Evolutionary conservation across 2,797 vertebrate genomes (phyloP), one percentile per base, ranked within the genome.

Genomic region (Cyprinella venusta): DNA sequence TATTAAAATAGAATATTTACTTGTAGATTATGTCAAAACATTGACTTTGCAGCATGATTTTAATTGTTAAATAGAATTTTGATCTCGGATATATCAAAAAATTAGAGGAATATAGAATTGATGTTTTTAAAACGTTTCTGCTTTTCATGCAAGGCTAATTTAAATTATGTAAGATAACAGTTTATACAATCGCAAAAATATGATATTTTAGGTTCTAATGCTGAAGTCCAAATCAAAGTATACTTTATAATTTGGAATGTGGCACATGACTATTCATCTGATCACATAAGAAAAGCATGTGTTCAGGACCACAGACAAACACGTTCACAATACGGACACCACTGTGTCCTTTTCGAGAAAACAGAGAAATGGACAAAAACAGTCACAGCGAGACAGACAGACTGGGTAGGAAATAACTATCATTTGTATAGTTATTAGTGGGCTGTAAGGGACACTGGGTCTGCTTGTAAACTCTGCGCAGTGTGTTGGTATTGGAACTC

Each of bases 401-500:
- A 63, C 67, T 24, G 48, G 30, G 26, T 38, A 68, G 36, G 81
- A 82, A 82, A 84, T 40, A 76, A 85, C 48, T 21, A 52, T 33
- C 19, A 30, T 75, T 19, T 3, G n/a, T 24, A 33, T 12, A 64
- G 33, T 86, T 81, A 85, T 83, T 81, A 86, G 59, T 30, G 3
- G 54, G 40, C 71, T 65, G 45, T 71, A 81, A 48, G 56, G 52
- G 40, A 69, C 74, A 72, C 76, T 8, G 61, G 50, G 76, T 52
- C 54, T 72, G 82, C 68, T 84, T 65, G n/a, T 70, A 71, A 70
- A 65, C 56, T 52, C 19, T 13, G 26, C 15, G 48, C 76, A 50
- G 18, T 6, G n/a, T 81, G 63, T 79, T 70, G 52, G 52, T 81
- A 82, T 81, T 81, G 80, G 81, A 85, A 79, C 50, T 13, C 9